These are phyloP conservation scores for Neodiprion lecontei DNA, from an alignment of 1,140 invertebrate genomes.

Conservation along the genomic window DNA sequence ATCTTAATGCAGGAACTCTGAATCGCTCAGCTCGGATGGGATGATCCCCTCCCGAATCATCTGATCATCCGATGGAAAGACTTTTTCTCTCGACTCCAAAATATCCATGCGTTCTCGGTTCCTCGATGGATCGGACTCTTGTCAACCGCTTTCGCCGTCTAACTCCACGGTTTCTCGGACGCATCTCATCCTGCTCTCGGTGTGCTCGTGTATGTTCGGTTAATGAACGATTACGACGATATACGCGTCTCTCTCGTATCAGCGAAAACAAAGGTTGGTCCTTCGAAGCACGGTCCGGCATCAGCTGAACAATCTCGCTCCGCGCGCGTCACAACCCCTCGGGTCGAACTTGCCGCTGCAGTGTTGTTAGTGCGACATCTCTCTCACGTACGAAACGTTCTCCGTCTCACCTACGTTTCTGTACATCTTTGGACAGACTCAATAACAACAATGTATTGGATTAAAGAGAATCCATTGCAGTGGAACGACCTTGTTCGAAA, in stretches of 20 bases:
- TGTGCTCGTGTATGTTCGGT: slow-evolving; percentile 34
- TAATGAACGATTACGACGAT: slow-evolving; percentile 13
- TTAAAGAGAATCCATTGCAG: slow-evolving; percentile 21
- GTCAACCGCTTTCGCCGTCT: not conserved
- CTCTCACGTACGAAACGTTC: not conserved
- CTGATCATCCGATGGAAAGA: slow-evolving; percentile 28
- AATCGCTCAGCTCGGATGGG: slow-evolving; percentile 39
- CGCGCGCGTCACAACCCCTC: slow-evolving; percentile 21
- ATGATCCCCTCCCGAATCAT: slow-evolving; percentile 35
- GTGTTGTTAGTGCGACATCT: slow-evolving; percentile 21
- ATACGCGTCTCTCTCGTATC: slow-evolving; percentile 1
- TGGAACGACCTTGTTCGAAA: slow-evolving; percentile 33
- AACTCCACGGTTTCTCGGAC: slow-evolving; percentile 45
- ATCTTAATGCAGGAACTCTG: slow-evolving; percentile 45
- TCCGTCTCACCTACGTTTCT: not conserved
- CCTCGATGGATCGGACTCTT: slow-evolving; percentile 23
- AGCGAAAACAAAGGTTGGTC: not conserved
- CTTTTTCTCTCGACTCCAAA: slow-evolving; percentile 20
- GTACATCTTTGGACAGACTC: slow-evolving; percentile 28
- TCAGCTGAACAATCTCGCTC: not conserved
- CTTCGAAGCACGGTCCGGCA: not conserved
- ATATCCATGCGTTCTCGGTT: slow-evolving; percentile 20
- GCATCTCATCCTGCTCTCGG: slow-evolving; percentile 41
- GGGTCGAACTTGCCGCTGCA: slow-evolving; percentile 31
- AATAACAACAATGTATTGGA: slow-evolving; percentile 27